Base-by-base conservation (phyloP, 2,888 invertebrate genomes). In the Watsonalla binaria region DNA sequence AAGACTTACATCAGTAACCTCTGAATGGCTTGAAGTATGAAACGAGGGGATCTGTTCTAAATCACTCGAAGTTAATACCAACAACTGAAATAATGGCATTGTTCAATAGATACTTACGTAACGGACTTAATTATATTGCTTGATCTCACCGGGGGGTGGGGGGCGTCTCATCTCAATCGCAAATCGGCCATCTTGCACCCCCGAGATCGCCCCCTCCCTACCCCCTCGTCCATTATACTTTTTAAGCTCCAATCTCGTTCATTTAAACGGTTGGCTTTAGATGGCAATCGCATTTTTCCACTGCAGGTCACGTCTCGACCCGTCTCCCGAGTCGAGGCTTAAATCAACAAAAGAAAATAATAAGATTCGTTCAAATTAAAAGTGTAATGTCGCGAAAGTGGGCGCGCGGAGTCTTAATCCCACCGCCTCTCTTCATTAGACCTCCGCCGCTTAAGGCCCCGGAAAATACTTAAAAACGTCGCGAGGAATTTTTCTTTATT, bases 281-380 rank as follows among this genome's bases (percentile, higher is more conserved):
- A 92, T 92, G 89, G 89, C 92, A 93, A 93, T 93, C 93, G 92
- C 93, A 93, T 93, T 93, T 93, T 93, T 93, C 93, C 92, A 92
- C 91, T 91, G 92, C 92, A 92, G 89, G 92, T 93, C 93, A 93
- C 93, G 93, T 93, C 93, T 86, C 89, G 90, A 82, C 82, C 83
- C 86, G 90, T 91, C 92, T 90, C 89, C 86, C 84, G 86, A 78
- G 80, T 86, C 82, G 86, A 92, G 90, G 92, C 93, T 92, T 93
- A 93, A 92, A 93, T 93, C 93, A 93, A 93, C 93, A 93, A 92
- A 92, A 92, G 90, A 90, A 90, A 91, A 91, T 91, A 93, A 93
- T 93, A 93, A 92, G 93, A 93, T 93, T 93, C 93, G 88, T 92
- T 93, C 92, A 93, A 93, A 93, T 93, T 93, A 93, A 93, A 93